Base-by-base conservation (phyloP, 2,888 invertebrate genomes). In the Baronia brevicornis region DNA sequence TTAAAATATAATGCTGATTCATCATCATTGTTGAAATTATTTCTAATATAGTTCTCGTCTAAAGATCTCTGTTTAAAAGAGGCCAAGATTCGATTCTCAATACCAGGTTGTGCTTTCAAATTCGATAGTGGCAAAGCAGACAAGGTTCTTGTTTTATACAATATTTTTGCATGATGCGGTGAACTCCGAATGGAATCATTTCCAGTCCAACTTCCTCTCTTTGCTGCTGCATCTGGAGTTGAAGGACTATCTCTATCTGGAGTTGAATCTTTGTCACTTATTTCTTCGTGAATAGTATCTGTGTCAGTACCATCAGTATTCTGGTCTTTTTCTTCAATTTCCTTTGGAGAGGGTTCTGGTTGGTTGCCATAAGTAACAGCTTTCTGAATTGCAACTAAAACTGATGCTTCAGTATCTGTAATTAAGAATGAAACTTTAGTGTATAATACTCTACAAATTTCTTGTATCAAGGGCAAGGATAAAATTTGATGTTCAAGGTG, bases 1-100 rank as follows among this genome's bases (percentile, higher is more conserved):
- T 91, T 93, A 53, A 94, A 89, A 55, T 92, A 94, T 20, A 88
- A 79, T 7, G 89, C 89, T 42, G 91, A 91, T 44, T 88, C 88
- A 37, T 88, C 86, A 32, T 86, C 77, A 41, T 60, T 79, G 30
- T 73, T 65, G 13, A 72, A 82, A 36, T 67, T 77, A 41, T 54
- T 72, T 40, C 70, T 70, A 44, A 82, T 77, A 23, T 80, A 82
- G 32, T 77, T 79, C 20, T 82, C 84, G 28, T 82, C 80, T 0
- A 82, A 48, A 3, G 79, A 77, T 36, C 72, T 54, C 19, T 82
- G 75, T 43, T 55, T 80, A 42, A 80, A 77, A 0, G 85, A 70
- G 1, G 79, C 63, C 26, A 84, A 46, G 4, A 80, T 65, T 11
- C 78, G 62, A 35, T 60, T 68, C 37, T 84, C 84, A 17, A 64